A percentile compares a stretch with the other conserved stretches of the same genome.
Conservation (phyloP, 2,797 vertebrate species). For the Rhincodon typus region DNA sequence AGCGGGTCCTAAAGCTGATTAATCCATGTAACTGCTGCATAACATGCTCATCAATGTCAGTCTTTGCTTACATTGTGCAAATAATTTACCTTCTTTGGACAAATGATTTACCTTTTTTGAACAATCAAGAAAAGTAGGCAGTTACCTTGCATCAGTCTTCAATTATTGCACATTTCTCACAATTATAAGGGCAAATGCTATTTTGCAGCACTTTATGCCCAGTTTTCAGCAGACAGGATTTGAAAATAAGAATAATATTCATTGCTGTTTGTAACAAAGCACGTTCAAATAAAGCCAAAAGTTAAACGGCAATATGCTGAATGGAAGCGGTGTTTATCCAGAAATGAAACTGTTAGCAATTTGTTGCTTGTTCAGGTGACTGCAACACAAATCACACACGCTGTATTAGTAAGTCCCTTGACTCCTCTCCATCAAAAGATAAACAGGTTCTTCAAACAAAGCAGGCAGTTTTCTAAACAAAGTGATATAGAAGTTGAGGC, state of each 20-base stretch:
- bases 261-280: neutral
- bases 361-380: neutral
- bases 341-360: neutral
- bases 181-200: neutral
- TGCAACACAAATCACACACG: neutral
- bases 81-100: neutral
- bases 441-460: neutral
- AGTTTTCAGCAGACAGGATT: neutral
- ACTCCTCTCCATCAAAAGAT: neutral
- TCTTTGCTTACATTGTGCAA: neutral
- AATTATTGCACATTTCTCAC: neutral
- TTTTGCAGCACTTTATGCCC: neutral
- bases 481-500: neutral
- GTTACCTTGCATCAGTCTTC: neutral
- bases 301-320: neutral
- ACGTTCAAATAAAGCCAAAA: neutral
- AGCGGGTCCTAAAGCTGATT: neutral
- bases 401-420: neutral
- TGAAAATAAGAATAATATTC: neutral
- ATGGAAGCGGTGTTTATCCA: neutral
- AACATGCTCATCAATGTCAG: neutral
- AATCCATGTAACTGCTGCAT: constrained; percentile 3
- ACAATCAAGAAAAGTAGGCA: neutral
- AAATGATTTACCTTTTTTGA: neutral
- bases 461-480: neutral